phyloP scores from a whole-genome alignment of 1,140 invertebrate species.

The Formica selysi region DNA sequence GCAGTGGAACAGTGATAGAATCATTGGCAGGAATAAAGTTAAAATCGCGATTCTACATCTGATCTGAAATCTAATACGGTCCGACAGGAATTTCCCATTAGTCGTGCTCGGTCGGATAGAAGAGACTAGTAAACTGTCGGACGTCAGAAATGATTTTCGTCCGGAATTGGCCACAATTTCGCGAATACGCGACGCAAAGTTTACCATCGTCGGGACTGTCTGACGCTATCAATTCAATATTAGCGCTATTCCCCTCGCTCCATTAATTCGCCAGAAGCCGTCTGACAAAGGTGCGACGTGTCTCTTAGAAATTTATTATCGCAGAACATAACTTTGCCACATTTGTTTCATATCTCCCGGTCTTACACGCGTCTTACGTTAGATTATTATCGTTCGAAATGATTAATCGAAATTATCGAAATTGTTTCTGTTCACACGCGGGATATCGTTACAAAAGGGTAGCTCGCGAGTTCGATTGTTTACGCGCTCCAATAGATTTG shows the following conservation, averaged over 20 bases:
- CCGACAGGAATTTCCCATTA: constrained; percentile 46
- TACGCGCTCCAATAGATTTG: constrained; percentile 11
- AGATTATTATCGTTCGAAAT: constrained; percentile 32
- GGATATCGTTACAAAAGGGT: constrained; percentile 23
- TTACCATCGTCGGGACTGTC: constrained; percentile 30
- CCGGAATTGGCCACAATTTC: constrained; percentile 47
- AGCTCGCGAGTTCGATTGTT: constrained; percentile 29
- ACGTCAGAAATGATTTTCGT: constrained; percentile 55
- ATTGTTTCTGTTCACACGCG: constrained; percentile 1
- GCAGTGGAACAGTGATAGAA: background rate
- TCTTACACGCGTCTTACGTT: constrained; percentile 1
- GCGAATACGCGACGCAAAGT: constrained; percentile 41
- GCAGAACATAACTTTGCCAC: background rate
- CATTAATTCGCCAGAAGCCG: constrained; percentile 40
- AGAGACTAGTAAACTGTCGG: constrained; percentile 32
- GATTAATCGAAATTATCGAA: constrained; percentile 50
- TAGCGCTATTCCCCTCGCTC: constrained; percentile 30
- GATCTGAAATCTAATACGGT: constrained; percentile 17
- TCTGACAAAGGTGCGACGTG: constrained; percentile 41
- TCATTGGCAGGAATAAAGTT: constrained; percentile 28
- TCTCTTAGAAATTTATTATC: constrained; percentile 37
- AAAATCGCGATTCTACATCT: background rate
- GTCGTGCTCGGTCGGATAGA: background rate
- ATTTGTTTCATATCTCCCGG: constrained; percentile 2
- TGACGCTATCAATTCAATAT: constrained; percentile 47